phyloP scores from a whole-genome alignment of 2,888 invertebrate species.

The Agonopterix heracliana region DNA sequence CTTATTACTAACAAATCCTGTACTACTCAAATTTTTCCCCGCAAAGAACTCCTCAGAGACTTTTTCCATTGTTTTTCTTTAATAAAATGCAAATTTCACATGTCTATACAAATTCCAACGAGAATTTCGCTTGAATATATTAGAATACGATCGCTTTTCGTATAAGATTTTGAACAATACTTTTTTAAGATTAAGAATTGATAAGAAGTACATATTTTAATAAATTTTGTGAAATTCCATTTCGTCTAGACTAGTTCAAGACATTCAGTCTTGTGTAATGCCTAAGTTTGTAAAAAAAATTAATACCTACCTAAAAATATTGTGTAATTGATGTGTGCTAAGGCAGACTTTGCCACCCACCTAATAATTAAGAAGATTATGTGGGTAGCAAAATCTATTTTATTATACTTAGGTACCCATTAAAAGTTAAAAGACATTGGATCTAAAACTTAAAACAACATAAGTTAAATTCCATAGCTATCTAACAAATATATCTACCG shows the following conservation, averaged over 20 bases:
- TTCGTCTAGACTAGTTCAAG: slow-evolving; percentile 15
- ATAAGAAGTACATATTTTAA: not conserved
- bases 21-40: slow-evolving; percentile 26
- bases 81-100: slow-evolving; percentile 17
- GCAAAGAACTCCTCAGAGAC: slow-evolving; percentile 7
- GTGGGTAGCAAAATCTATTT: too few species aligned
- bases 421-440: too few species aligned
- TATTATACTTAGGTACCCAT: too few species aligned
- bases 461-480: too few species aligned
- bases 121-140: slow-evolving; percentile 38
- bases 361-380: too few species aligned
- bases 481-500: too few species aligned
- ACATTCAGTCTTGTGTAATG: too few species aligned
- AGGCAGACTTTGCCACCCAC: too few species aligned
- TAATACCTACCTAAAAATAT: too few species aligned
- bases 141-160: slow-evolving; percentile 36
- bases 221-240: not conserved
- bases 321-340: too few species aligned
- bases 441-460: too few species aligned
- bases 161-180: slow-evolving; percentile 18
- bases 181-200: slow-evolving; percentile 9
- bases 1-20: slow-evolving; percentile 24
- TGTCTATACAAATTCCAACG: slow-evolving; percentile 17
- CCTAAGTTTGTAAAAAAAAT: too few species aligned
- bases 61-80: slow-evolving; percentile 4